Evolutionary conservation across 2,113 vertebrate genomes (phyloP).

Genomic region (Hucho hucho): DNA sequence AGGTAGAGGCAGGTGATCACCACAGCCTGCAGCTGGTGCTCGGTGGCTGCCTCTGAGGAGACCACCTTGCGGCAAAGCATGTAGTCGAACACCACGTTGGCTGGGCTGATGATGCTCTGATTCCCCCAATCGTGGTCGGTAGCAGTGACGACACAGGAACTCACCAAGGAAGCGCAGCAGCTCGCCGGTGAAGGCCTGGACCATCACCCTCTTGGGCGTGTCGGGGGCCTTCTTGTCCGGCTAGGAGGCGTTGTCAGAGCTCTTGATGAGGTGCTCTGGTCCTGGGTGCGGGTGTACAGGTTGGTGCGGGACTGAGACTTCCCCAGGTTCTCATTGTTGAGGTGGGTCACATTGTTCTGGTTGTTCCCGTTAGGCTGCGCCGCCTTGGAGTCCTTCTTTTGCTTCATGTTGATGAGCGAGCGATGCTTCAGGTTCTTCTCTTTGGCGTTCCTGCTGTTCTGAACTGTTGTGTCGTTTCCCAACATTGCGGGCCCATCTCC

Average conservation of each 20-base stretch:
- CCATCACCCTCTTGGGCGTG: conserved; percentile 92
- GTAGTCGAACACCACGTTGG: conserved; percentile 95
- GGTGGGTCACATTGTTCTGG: conserved; percentile 87
- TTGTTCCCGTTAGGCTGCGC: conserved; percentile 82
- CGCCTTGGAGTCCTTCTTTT: conserved; percentile 91
- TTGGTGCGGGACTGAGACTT: conserved; percentile 95
- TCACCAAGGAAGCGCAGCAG: conserved; percentile 91
- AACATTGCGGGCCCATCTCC: conserved; percentile 89
- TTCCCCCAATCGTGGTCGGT: conserved; percentile 98
- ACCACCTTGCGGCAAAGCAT: conserved; percentile 94
- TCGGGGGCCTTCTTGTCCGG: conserved; percentile 77
- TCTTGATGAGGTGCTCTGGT: conserved; percentile 79
- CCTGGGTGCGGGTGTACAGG: conserved; percentile 86
- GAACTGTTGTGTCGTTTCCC: conserved; percentile 89
- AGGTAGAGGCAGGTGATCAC: conserved; percentile 93
- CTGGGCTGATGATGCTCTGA: conserved; percentile 96
- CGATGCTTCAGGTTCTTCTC: conserved; percentile 91
- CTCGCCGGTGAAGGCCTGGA: conserved; percentile 98
- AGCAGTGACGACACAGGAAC: too few relatives aligned
- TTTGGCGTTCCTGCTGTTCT: conserved; percentile 94
- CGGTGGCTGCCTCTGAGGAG: conserved; percentile 86
- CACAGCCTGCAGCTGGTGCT: conserved; percentile 91
- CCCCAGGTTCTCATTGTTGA: conserved; percentile 95
- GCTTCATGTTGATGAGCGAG: conserved; percentile 92
- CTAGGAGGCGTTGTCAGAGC: conserved; percentile 72